Base-by-base conservation (phyloP, 2,113 vertebrate species). In the Leucopsar rothschildi region DNA sequence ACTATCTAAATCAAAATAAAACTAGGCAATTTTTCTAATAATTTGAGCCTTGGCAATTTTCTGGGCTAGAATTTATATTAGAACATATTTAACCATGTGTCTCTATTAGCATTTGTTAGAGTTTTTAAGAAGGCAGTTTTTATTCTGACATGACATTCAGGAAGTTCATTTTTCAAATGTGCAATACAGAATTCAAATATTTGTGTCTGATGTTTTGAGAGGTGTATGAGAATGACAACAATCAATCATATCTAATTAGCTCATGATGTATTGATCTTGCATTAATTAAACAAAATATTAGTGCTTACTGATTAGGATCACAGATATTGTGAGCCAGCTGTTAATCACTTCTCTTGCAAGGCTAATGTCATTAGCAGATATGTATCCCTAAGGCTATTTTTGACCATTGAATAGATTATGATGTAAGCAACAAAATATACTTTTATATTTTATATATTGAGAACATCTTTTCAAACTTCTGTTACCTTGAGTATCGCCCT, bases 201-300 rank as follows among this genome's bases (percentile, higher is more conserved):
- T 97, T 96, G 40, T 50, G 40, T 95, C 63, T 95, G 59, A 79
- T 94, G 50, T 93, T 93, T 92, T 91, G 68, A 96, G 92, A 90
- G 71, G 60, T 77, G 31, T 49, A 86, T 79, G 53, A 86, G 56
- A 72, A 90, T 95, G 96, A 92, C 92, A 96, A 86, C 92, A 95
- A 96, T 96, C 92, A 89, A 93, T 97, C 95, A 96, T 92, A 85
- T 73, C 60, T 95, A 96, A 97, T 97, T 97, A 96, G 85, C 59
- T 89, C 56, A 73, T 96, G 90, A 96, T 78, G 84, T 44, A 86
- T 61, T 89, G 55, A 82, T 80, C 82, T 85, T 88, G 75, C 76
- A 92, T 79, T 97, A 97, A 97, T 97, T 97, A 96, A 96, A 81
- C 47, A 88, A 86, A 85, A 91, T 79, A 82, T 94, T 96, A 94